A percentile compares a stretch with the other conserved stretches of the same genome.
phyloP scores from a whole-genome alignment of 2,113 vertebrate species.

The Cepphus grylle region DNA sequence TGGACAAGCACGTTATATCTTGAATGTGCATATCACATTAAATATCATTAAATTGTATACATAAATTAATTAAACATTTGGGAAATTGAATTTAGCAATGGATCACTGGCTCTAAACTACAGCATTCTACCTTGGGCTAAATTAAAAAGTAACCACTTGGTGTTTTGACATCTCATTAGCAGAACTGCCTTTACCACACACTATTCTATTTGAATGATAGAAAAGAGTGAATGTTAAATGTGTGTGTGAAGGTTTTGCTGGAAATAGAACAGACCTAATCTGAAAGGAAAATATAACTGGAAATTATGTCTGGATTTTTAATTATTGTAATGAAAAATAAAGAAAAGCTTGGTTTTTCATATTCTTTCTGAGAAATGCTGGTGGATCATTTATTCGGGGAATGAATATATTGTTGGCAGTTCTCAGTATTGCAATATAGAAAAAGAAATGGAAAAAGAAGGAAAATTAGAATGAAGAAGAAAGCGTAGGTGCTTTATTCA shows the following conservation, averaged over 20 bases:
- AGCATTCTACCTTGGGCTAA: conserved; percentile 58
- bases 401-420: not conserved
- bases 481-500: not conserved
- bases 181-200: conserved; percentile 21
- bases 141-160: conserved; percentile 63
- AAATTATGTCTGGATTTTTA: not conserved
- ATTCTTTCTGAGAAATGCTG: not conserved
- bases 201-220: not conserved
- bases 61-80: conserved; percentile 70
- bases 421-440: not conserved
- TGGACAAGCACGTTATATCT: conserved; percentile 4
- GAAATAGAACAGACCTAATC: not conserved
- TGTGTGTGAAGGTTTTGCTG: not conserved
- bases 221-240: not conserved
- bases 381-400: not conserved
- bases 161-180: conserved; percentile 58
- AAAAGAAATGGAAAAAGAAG: not conserved
- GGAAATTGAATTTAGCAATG: conserved; percentile 68
- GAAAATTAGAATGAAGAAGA: not conserved
- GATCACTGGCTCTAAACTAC: conserved; percentile 63
- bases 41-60: conserved; percentile 66
- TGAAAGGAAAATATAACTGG: not conserved
- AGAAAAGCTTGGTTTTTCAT: not conserved
- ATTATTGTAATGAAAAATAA: not conserved
- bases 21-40: conserved; percentile 51